Base-by-base conservation (phyloP, 2,797 vertebrate genomes). In the Pteropus rufus region DNA sequence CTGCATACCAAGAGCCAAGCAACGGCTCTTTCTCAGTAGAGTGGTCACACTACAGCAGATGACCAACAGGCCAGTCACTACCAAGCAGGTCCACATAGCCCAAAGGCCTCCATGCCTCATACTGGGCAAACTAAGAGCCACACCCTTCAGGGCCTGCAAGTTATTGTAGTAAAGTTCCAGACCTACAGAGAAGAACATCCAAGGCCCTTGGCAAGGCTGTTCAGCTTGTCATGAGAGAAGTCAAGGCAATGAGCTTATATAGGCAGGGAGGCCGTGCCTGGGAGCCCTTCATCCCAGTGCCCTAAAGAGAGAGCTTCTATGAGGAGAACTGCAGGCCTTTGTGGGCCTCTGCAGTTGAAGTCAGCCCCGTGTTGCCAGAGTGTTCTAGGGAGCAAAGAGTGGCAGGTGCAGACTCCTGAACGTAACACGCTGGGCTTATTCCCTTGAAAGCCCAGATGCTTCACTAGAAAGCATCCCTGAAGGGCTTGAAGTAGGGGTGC, bases 301-400 rank as follows among this genome's bases (percentile, higher is more conserved):
- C 91, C n/a, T 72, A 93, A n/a, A 98, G 96, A 49, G 92, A 98
- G 31, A 98, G 97, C 0, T 85, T 92, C 94, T 97, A 81, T 58
- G 98, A 96, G 81, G 97, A 98, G 23, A 93, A 72, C 76, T 96
- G 76, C 93, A 98, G 1, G 0, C 96, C 97, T 3, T 0, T 6
- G 91, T 83, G 98, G 79, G 0, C 97, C 95, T 29, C 67, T 93
- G 2, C 0, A 5, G 1, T 96, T 6, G 70, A 98, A 3, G 84
- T n/a, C 70, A 98, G 39, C 19, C 60, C 92, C 69, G 23, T 21
- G 91, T 98, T 98, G 44, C 94, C 96, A 0, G 97, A 98, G 10
- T 98, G 94, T 95, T 98, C 97, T 21, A 98, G 77, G 52, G 96
- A 98, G 46, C 83, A 12, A 93, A 98, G 92, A 0, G 82, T 26